Evolutionary conservation across 2,888 invertebrate species (phyloP).

Genomic region (Volucella zonaria): DNA sequence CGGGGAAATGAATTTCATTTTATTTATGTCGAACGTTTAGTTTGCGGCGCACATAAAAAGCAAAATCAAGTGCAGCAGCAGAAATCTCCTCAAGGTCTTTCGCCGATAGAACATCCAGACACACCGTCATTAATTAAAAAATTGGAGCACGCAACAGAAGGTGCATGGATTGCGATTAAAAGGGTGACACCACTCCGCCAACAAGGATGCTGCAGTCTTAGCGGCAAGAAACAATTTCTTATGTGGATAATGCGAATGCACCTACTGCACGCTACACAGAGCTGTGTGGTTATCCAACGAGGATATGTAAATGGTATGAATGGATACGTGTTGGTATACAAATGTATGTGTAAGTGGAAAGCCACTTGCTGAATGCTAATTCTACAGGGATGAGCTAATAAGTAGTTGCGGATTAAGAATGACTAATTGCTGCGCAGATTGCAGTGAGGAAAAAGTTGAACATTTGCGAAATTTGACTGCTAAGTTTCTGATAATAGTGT

Average conservation of each 20-base stretch:
- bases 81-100: constrained; percentile 22
- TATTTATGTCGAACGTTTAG: constrained; percentile 44
- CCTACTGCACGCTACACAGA: constrained; percentile 17
- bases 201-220: constrained; percentile 34
- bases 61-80: constrained; percentile 46
- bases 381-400: constrained; percentile 32
- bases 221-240: constrained; percentile 50
- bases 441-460: constrained; percentile 25
- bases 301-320: constrained; percentile 41
- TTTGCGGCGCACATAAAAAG: constrained; percentile 29
- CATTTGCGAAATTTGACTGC: not conserved
- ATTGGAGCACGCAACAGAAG: constrained; percentile 62
- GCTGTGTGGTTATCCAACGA: constrained; percentile 41
- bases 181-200: constrained; percentile 8
- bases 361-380: constrained; percentile 49
- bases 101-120: not conserved
- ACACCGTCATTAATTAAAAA: constrained; percentile 61
- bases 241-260: constrained; percentile 39
- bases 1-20: constrained; percentile 38
- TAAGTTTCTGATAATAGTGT: too few relatives aligned
- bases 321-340: too few relatives aligned
- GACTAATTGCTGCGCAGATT: constrained; percentile 47
- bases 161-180: constrained; percentile 49
- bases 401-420: constrained; percentile 39
- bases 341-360: not conserved